Conservation (phyloP, 2,888 invertebrate genomes). For the Drosophila villosipedis region DNA sequence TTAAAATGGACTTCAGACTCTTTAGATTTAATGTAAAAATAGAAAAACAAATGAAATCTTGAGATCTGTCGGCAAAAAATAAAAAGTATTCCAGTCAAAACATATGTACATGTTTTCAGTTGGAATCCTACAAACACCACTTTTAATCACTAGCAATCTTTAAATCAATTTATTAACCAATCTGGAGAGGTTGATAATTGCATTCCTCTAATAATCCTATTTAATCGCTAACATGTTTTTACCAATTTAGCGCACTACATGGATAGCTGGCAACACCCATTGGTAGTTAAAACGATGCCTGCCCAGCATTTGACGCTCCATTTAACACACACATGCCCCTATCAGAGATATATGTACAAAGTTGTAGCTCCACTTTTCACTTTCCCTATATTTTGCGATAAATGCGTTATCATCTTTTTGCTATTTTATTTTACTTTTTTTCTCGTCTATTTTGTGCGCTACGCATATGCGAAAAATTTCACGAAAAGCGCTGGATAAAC, state of each 20-base stretch:
- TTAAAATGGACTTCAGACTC: background rate
- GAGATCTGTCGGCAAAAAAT: background rate
- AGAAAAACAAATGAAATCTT: background rate
- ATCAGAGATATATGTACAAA: conserved; percentile 13
- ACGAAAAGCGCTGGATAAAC: conserved; percentile 48
- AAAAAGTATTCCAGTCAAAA: background rate
- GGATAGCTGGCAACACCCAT: conserved; percentile 2
- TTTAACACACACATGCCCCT: conserved; percentile 32
- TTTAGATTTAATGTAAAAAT: background rate
- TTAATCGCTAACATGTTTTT: background rate
- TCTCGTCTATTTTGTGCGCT: conserved; percentile 25
- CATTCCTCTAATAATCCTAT: background rate
- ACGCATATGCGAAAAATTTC: conserved; percentile 71
- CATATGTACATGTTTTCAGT: background rate
- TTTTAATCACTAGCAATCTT: background rate
- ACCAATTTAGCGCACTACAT: background rate
- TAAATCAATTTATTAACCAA: background rate
- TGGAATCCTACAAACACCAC: background rate
- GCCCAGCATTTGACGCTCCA: conserved; percentile 40
- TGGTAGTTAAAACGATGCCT: background rate
- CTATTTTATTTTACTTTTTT: conserved; percentile 9
- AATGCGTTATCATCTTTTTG: conserved; percentile 72
- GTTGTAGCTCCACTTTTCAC: conserved; percentile 63
- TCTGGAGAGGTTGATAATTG: background rate
- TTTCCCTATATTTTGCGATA: conserved; percentile 74